Evolutionary conservation across 1,140 invertebrate genomes (phyloP).

Genomic region (Psix sp.): DNA sequence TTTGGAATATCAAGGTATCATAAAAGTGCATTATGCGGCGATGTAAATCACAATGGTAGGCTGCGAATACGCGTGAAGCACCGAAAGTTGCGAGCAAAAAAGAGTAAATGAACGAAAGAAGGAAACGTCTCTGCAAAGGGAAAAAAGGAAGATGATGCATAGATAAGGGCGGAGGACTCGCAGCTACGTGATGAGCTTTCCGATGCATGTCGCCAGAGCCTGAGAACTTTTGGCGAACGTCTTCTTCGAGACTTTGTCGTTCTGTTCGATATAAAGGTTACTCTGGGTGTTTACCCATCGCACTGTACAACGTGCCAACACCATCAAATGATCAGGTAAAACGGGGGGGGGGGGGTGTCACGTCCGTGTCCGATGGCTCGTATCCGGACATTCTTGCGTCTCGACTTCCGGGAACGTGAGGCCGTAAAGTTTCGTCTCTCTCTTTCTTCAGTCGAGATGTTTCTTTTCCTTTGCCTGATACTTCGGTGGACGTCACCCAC

Average conservation of each 20-base stretch:
- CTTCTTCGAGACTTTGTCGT: constrained; percentile 39
- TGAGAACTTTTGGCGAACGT: constrained; percentile 75
- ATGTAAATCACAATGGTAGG: constrained; percentile 70
- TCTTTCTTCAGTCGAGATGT: constrained; percentile 9
- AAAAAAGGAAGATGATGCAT: constrained; percentile 72
- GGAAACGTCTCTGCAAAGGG: constrained; percentile 59
- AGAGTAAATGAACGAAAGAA: constrained; percentile 45
- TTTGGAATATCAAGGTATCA: constrained; percentile 35
- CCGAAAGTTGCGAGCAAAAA: constrained; percentile 32
- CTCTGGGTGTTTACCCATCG: constrained; percentile 36
- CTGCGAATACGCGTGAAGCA: constrained; percentile 50
- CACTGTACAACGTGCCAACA: constrained; percentile 33
- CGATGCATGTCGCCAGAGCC: constrained; percentile 70
- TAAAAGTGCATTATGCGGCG: constrained; percentile 55
- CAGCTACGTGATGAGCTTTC: constrained; percentile 75
- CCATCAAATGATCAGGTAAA: constrained; percentile 7
- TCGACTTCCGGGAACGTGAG: constrained; percentile 75
- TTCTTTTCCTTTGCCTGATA: constrained; percentile 14
- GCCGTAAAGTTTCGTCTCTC: constrained; percentile 52
- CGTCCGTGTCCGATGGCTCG: constrained; percentile 67
- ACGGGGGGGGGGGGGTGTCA: constrained; percentile 57
- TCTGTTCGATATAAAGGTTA: constrained; percentile 39
- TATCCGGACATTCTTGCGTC: constrained; percentile 72
- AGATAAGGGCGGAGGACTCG: constrained; percentile 76
- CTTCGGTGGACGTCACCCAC: constrained; percentile 53